Percentiles rank a stretch among this genome's conserved stretches.
phyloP scores from a whole-genome alignment of 2,888 invertebrate species.

The Morpho helenor region DNA sequence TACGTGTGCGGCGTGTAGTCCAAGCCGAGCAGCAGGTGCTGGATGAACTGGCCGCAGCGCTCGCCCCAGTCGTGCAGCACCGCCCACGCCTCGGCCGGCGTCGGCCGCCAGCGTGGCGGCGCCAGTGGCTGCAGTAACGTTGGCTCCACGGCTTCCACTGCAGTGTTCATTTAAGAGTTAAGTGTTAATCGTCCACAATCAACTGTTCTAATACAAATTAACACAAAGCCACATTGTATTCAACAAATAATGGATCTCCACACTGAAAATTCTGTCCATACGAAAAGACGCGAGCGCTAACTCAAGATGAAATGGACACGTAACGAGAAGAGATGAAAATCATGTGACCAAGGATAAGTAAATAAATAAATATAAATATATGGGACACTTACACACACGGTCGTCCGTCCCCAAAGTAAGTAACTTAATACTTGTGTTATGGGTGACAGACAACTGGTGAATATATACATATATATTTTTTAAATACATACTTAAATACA shows the following conservation, averaged over 20 bases:
- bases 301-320: too few relatives aligned
- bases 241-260: not conserved
- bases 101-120: constrained; percentile 54
- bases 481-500: too few relatives aligned
- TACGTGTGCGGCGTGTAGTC: constrained; percentile 61
- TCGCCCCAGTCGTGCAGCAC: constrained; percentile 53
- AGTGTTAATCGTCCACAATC: not conserved
- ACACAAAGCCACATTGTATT: not conserved
- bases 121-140: constrained; percentile 37
- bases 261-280: too few relatives aligned
- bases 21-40: constrained; percentile 45
- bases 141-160: constrained; percentile 44
- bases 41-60: constrained; percentile 47
- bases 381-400: too few relatives aligned
- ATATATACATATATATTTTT: too few relatives aligned
- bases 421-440: too few relatives aligned
- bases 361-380: too few relatives aligned
- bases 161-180: not conserved
- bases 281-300: too few relatives aligned
- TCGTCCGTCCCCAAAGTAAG: too few relatives aligned
- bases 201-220: not conserved
- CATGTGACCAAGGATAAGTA: too few relatives aligned
- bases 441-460: too few relatives aligned
- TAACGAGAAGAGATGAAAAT: too few relatives aligned
- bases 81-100: constrained; percentile 37